phyloP scores from a whole-genome alignment of 2,797 vertebrate genomes.

The Champsocephalus gunnari region DNA sequence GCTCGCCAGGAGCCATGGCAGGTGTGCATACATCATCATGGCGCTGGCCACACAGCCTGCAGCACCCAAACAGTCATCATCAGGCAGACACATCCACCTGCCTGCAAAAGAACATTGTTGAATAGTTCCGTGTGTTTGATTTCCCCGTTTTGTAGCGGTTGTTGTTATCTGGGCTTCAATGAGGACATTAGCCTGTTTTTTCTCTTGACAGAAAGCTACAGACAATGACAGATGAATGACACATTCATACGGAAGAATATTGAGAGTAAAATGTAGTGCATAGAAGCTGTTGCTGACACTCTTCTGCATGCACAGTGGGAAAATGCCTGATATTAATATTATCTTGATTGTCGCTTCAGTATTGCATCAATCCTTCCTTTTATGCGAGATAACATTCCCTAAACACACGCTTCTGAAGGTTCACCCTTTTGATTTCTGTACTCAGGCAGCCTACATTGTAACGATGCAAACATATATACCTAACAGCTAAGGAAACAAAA shows the following conservation, averaged over 20 bases:
- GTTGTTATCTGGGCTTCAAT: conserved; percentile 34
- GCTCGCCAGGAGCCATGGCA: conserved; percentile 70
- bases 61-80: conserved; percentile 62
- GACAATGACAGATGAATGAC: conserved; percentile 60
- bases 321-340: conserved; percentile 59
- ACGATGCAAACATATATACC: not conserved
- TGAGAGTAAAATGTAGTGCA: conserved; percentile 32
- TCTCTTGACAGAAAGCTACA: conserved; percentile 30
- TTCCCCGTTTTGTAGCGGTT: conserved; percentile 8
- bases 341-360: conserved; percentile 60
- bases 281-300: conserved; percentile 45
- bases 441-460: not conserved
- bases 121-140: conserved; percentile 37
- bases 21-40: conserved; percentile 78
- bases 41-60: conserved; percentile 70
- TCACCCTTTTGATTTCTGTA: conserved; percentile 3
- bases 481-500: not conserved
- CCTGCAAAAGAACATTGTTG: conserved; percentile 30
- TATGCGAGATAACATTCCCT: conserved; percentile 29
- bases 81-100: conserved; percentile 65
- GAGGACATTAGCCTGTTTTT: conserved; percentile 45
- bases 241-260: conserved; percentile 35
- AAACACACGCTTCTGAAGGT: conserved; percentile 23
- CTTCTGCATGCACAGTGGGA: conserved; percentile 33
- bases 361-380: conserved; percentile 33